Evolutionary conservation across 1,140 invertebrate genomes (phyloP), one percentile per base, ranked within the genome.

Genomic region (Drosophila takahashii): DNA sequence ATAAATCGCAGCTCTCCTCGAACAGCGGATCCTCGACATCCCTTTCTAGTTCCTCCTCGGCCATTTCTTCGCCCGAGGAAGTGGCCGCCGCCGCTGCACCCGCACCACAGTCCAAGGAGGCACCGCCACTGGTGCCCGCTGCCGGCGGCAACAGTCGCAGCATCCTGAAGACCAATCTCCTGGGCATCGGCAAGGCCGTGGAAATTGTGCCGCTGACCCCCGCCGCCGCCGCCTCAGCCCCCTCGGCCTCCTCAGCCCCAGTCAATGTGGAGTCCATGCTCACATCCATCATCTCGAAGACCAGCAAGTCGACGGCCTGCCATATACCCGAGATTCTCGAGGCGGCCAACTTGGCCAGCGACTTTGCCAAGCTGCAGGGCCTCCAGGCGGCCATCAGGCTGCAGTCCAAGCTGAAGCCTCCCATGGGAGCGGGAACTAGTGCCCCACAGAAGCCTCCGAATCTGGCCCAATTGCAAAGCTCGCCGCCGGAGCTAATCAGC

Each of bases 401-500:
- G 18, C 64, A 50, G 29, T 34, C 48, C 18, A 64, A 64, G 36
- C 56, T 42, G 5, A 70, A 73, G 42, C 26, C 36, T n/a, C 27
- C 36, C 74, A 71, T 10, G 18, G 22, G 15, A 18, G 13, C 26
- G 45, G 11, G 18, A 32, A 3, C 4, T 11, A 15, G n/a, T 10
- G 9, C 8, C n/a, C 27, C 51, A 0, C 71, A 60, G 36, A 81
- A 86, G 36, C 29, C 42, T 0, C 29, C 60, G 1, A 77, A 47
- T 65, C 73, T 65, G 37, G 65, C 62, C 8, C 85, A 85, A 26
- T 32, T 90, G 37, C 67, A 91, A 0, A 92, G 75, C 39, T 91
- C 90, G 7, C 91, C 91, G 7, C 91, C 91, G 0, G 91, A 92
- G 57, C 58, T 92, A 10, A 86, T 92, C 2, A 91, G 90, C 27